Conservation (phyloP, 2,888 invertebrate genomes). For the Rhopalosiphum nymphaeae region DNA sequence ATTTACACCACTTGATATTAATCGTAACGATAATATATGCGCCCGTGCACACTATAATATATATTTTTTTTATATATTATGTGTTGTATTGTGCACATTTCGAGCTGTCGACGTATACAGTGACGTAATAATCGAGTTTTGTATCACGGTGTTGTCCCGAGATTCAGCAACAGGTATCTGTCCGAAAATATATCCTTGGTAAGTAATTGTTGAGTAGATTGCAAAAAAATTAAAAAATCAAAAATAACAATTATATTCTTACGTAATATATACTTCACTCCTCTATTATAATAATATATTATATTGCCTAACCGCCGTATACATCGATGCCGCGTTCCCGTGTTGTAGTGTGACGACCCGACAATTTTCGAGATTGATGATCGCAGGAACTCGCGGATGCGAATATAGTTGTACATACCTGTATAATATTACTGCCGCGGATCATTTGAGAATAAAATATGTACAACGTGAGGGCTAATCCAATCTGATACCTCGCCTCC, state of each 20-base stretch:
- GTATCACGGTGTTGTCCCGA: not conserved
- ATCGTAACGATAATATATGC: not conserved
- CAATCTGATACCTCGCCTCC: not conserved
- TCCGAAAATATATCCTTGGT: slow-evolving; percentile 24
- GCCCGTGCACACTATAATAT: not conserved
- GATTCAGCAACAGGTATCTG: slow-evolving; percentile 21
- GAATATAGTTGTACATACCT: too few relatives aligned
- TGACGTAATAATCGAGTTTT: not conserved
- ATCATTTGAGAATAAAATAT: too few relatives aligned
- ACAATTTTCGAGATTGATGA: not conserved
- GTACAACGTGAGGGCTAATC: not conserved
- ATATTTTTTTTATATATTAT: not conserved
- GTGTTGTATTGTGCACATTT: not conserved
- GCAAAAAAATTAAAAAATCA: not conserved
- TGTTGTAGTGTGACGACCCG: not conserved
- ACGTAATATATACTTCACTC: not conserved
- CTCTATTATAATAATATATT: not conserved
- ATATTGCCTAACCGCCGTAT: not conserved
- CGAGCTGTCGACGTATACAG: not conserved
- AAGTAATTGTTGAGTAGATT: not conserved
- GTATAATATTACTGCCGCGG: too few relatives aligned
- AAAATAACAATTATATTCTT: not conserved
- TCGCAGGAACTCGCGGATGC: not conserved
- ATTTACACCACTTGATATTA: not conserved
- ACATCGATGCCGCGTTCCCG: not conserved